Base-by-base conservation (phyloP, 2,888 invertebrate species). In the Cephus pygmeus region DNA sequence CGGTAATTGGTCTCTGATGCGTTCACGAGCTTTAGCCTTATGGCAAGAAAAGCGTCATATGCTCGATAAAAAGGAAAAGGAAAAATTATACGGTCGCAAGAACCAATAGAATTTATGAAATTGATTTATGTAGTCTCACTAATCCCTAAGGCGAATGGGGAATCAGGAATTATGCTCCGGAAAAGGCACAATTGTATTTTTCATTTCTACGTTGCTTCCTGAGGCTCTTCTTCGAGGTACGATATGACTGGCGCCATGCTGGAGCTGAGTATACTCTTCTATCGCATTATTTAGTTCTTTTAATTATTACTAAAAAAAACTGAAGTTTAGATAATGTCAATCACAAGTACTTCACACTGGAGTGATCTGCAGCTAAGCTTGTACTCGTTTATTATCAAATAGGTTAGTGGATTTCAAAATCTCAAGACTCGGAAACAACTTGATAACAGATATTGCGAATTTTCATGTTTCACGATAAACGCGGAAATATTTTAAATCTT, bases 401-500 rank as follows among this genome's bases (percentile, higher is more conserved):
- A 56, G 9, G 2, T 23, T 1, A 2, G 23, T 23, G 23, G 9
- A 56, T 56, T 56, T 56, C 9, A 9, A 56, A 23, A 56, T 23
- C 9, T 3, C 9, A 56, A 56, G 23, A 56, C 56, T 23, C 23
- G 9, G 23, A 56, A 56, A 6, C 23, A 56, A 9, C 23, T 56
- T 23, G 56, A 56, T 56, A 56, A 23, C 9, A 9, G 9, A 6
- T 56, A 6, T 56, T 56, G 23, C 23, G 23, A 56, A 56, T 56
- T 23, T 56, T 56, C 23, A 40, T 6, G 40, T 40, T 40, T 40
- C 15, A 79, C 80, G 80, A 83, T 82, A 79, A 75, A 35, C 23
- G 79, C 79, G 71, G 34, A 6, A 33, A 56, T 23, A 23, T 56
- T 56, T 56, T 6, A 9, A 56, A 56, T 56, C 56, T 56, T 56